A percentile compares a stretch with the other conserved stretches of the same genome.
phyloP scores from a whole-genome alignment of 2,888 invertebrate genomes.

The Lasioglossum malachurum region DNA sequence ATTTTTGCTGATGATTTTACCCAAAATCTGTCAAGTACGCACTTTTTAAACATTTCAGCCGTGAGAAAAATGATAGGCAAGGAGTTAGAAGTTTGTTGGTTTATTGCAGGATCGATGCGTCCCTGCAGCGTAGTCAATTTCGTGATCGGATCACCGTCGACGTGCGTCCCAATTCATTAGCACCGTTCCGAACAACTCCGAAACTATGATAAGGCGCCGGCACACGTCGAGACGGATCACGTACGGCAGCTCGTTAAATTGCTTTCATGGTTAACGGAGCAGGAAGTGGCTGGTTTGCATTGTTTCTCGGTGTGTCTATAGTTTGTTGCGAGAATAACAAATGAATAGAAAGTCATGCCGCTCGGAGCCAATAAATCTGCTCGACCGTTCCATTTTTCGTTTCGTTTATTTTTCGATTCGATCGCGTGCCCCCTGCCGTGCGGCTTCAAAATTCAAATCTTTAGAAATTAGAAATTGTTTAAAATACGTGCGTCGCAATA shows the following conservation, averaged over 20 bases:
- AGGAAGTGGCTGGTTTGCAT: slow-evolving; percentile 67
- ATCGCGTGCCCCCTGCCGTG: neutral
- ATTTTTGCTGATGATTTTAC: neutral
- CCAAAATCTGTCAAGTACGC: too few relatives aligned
- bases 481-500: too few relatives aligned
- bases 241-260: slow-evolving; percentile 57
- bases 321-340: slow-evolving; percentile 53
- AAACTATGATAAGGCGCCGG: slow-evolving; percentile 35
- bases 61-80: neutral
- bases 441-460: neutral
- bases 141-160: neutral
- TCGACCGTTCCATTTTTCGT: slow-evolving; percentile 22
- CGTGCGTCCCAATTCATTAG: slow-evolving; percentile 32
- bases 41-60: neutral
- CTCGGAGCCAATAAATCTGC: slow-evolving; percentile 28
- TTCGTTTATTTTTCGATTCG: neutral
- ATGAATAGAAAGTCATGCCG: slow-evolving; percentile 65
- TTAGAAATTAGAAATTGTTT: neutral
- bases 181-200: slow-evolving; percentile 29
- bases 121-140: neutral
- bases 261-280: slow-evolving; percentile 69
- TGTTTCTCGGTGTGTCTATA: slow-evolving; percentile 55
- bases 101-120: neutral
- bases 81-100: too few relatives aligned
- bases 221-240: slow-evolving; percentile 33